Conservation (phyloP, 2,888 invertebrate genomes). For the Pachliopta kotzebuea region DNA sequence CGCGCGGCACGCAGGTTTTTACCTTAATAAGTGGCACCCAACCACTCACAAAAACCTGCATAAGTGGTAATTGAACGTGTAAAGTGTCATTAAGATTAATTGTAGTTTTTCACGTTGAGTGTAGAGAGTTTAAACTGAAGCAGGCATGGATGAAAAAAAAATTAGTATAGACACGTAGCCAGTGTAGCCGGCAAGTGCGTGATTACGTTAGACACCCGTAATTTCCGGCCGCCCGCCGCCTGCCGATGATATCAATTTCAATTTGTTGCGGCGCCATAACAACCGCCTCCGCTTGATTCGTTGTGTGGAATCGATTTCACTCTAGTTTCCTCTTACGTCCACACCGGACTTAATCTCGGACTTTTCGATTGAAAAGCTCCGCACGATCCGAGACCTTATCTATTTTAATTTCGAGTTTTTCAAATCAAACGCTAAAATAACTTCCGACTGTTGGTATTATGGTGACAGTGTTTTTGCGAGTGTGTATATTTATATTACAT, state of each 20-base stretch:
- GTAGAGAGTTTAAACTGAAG: background rate
- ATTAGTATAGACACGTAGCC: background rate
- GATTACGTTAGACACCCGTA: conserved; percentile 76
- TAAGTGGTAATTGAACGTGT: conserved; percentile 59
- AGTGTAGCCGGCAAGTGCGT: conserved; percentile 52
- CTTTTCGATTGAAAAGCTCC: conserved; percentile 63
- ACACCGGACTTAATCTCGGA: conserved; percentile 68
- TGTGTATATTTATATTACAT: conserved; percentile 1
- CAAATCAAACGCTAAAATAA: conserved; percentile 1
- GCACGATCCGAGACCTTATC: conserved; percentile 31
- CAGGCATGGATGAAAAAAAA: background rate
- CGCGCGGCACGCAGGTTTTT: conserved; percentile 67
- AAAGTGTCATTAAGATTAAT: conserved; percentile 33
- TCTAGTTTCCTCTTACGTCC: conserved; percentile 74
- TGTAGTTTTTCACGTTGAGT: conserved; percentile 4
- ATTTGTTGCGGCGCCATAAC: conserved; percentile 75
- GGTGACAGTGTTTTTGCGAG: background rate
- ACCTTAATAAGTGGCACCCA: conserved; percentile 58
- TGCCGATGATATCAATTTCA: conserved; percentile 79
- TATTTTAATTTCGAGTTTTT: conserved; percentile 21
- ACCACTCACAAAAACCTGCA: conserved; percentile 37
- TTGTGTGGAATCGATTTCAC: conserved; percentile 72
- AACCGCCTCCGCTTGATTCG: conserved; percentile 68
- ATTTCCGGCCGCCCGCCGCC: conserved; percentile 73
- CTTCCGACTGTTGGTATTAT: background rate